Evolutionary conservation across 2,888 invertebrate species (phyloP), one percentile per base, ranked within the genome.

Genomic region (Hemistola chrysoprasaria): DNA sequence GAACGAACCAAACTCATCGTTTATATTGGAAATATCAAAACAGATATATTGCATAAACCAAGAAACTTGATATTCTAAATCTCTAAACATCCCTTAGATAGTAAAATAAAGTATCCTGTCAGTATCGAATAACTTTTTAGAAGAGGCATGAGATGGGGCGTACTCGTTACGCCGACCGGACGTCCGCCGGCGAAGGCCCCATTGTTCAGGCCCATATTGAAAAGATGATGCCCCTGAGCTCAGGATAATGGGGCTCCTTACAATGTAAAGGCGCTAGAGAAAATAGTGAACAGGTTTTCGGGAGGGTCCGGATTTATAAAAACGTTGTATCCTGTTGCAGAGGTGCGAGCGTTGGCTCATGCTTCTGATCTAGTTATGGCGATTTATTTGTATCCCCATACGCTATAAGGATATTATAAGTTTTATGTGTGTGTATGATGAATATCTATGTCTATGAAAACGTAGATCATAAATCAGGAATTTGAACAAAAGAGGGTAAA

Each of bases 191-290:
- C 76, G 78, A 78, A 70, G 70, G 67, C 62, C 51, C 62, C 66
- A 82, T 86, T 86, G 83, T 85, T 79, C 82, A 65, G 66, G 54
- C 63, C 71, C 72, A 75, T 84, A 84, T 85, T 85, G 82, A 80
- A 82, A 81, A 83, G 80, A 80, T 80, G 81, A 80, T 74, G 78
- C 69, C 72, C 69, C 65, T 55, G 59, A 69, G 72, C 65, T 53
- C 65, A 62, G 70, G 70, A 78, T 80, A 81, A 83, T 79, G 65
- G 71, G 29, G 52, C 46, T 54, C 53, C 50, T 49, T 51, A 49
- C 58, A 53, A 59, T 56, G 54, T 51, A 45, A 52, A 52, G 56
- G 42, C 50, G 62, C 59, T 54, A 49, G 48, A 63, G 62, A 66
- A 65, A 65, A 68, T 71, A 62, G 66, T 62, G 61, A 56, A 53